Base-by-base conservation (phyloP, 2,797 vertebrate species). In the Gouania willdenowi region DNA sequence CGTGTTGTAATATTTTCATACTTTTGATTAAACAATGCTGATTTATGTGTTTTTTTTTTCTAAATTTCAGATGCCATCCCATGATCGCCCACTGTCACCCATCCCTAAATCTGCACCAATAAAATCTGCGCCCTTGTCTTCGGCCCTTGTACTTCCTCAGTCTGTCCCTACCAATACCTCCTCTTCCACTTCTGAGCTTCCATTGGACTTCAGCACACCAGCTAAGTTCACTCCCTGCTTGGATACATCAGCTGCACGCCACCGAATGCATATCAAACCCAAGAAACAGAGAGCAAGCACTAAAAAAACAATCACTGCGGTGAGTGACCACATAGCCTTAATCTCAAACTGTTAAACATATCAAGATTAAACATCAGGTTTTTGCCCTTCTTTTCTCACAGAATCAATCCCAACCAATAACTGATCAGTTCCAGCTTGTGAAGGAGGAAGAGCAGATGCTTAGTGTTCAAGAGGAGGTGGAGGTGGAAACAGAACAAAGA, bases 171-270 rank as follows among this genome's bases (percentile, higher is more conserved):
- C 70, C 4, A 31, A 56, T 8, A 26, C 31, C 27, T 38, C 71
- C 6, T 24, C 75, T 11, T 20, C 52, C 20, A 15, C 26, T 5
- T 60, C 17, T 26, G 79, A 65, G 42, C 40, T 71, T 12, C 84
- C 68, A 0, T 69, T 88, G 14, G 87, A 91, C 79, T 97, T 99
- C 45, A 85, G 79, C 51, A 53, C 66, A 40, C 93, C 92, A 23
- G 86, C 90, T 21, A 84, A 88, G 35, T 83, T 84, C 54, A 88
- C 75, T 4, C 71, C 88, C 45, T 89, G 89, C 71, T 73, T 99
- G 67, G 91, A 99, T 66, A 97, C 87, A 41, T 95, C 96, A 30
- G 96, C 94, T 13, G 95, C 96, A n/a, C 95, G 90, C 33, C 94
- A 99, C 68, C 92, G 94, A 35, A 92, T 98, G 83, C 85, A 93